These are phyloP conservation scores for Amphimallon solstitiale DNA, from an alignment of 2,888 invertebrate genomes.

Conservation along the genomic window DNA sequence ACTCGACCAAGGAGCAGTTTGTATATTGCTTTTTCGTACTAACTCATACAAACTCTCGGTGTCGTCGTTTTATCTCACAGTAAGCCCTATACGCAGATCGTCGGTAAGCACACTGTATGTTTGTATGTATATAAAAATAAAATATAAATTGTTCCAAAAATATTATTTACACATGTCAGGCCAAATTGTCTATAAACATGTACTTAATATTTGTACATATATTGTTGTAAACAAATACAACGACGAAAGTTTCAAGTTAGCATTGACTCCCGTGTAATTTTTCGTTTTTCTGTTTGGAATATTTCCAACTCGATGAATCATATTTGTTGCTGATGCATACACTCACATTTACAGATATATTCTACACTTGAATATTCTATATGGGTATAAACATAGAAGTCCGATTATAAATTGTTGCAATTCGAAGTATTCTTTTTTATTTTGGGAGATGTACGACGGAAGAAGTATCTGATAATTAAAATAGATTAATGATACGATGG, in stretches of 20 bases:
- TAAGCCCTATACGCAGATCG: too few relatives aligned
- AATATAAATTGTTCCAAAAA: neutral
- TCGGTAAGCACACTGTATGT: too few relatives aligned
- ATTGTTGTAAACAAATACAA: slow-evolving; percentile 9
- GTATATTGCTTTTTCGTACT: too few relatives aligned
- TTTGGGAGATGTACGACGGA: neutral
- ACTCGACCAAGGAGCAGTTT: too few relatives aligned
- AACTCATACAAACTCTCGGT: too few relatives aligned
- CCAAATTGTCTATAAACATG: too few relatives aligned
- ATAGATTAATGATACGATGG: slow-evolving; percentile 28
- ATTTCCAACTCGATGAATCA: slow-evolving; percentile 25
- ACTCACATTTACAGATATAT: neutral
- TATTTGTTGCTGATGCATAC: neutral
- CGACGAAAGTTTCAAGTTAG: slow-evolving; percentile 20
- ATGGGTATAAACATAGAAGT: neutral
- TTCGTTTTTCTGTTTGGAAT: slow-evolving; percentile 18
- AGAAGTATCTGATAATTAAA: slow-evolving; percentile 22
- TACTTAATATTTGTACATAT: neutral
- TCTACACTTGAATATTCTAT: too few relatives aligned
- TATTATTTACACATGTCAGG: too few relatives aligned
- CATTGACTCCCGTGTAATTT: slow-evolving; percentile 29
- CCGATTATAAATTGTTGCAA: slow-evolving; percentile 25
- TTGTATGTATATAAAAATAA: too few relatives aligned
- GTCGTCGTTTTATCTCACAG: too few relatives aligned
- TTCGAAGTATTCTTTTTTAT: slow-evolving; percentile 7